Conservation (phyloP, 2,888 invertebrate genomes). For the Helleia helle region DNA sequence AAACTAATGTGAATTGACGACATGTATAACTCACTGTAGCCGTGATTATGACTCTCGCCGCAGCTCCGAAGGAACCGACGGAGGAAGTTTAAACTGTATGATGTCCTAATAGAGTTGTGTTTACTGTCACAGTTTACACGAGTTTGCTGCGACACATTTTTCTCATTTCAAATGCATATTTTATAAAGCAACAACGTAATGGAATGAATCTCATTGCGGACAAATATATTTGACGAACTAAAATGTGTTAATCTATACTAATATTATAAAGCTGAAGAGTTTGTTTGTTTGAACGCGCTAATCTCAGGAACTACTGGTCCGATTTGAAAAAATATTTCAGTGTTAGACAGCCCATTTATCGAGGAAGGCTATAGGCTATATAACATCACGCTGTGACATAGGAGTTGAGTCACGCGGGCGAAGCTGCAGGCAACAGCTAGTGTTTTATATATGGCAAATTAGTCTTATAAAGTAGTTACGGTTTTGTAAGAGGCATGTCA, state of each 20-base stretch:
- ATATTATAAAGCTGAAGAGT: too few species aligned
- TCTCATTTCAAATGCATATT: constrained; percentile 70
- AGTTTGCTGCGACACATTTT: constrained; percentile 61
- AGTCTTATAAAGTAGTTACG: too few species aligned
- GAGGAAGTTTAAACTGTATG: constrained; percentile 25
- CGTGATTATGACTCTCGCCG: constrained; percentile 55
- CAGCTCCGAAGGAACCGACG: constrained; percentile 17
- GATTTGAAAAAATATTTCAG: too few species aligned
- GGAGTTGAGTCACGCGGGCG: too few species aligned
- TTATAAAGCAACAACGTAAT: constrained; percentile 63
- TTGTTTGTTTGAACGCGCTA: too few species aligned
- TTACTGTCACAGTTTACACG: constrained; percentile 27
- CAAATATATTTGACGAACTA: constrained; percentile 39
- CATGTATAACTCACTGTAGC: constrained; percentile 51
- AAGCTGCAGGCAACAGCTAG: too few species aligned
- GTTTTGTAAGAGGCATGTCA: too few species aligned
- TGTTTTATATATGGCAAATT: too few species aligned
- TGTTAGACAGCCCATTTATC: too few species aligned
- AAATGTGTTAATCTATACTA: not conserved
- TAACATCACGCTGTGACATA: too few species aligned
- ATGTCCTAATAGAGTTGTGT: constrained; percentile 18
- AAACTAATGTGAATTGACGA: constrained; percentile 60
- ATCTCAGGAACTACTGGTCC: too few species aligned
- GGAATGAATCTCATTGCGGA: constrained; percentile 52
- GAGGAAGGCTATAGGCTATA: too few species aligned